These are phyloP conservation scores for Gracilinanus agilis DNA, from an alignment of 2,113 vertebrate species.

Conservation along the genomic window DNA sequence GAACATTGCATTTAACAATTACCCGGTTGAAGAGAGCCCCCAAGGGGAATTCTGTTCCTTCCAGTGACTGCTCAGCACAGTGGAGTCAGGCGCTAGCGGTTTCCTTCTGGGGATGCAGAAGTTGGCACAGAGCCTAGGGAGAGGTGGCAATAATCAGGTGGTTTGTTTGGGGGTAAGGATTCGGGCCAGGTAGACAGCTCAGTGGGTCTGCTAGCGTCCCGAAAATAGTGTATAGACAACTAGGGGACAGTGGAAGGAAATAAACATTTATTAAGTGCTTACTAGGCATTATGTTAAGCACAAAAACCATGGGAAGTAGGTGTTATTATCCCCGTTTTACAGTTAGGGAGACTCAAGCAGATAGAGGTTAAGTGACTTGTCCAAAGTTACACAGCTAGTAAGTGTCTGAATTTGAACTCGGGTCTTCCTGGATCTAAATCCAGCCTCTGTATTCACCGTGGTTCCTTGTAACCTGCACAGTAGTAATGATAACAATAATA, in stretches of 20 bases:
- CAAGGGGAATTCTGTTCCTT: background rate
- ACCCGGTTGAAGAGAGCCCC: background rate
- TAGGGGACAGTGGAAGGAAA: background rate
- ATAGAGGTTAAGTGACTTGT: background rate
- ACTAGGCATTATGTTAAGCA: background rate
- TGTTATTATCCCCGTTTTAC: background rate
- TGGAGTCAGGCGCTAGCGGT: background rate
- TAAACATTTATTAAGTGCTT: background rate
- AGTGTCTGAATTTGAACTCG: background rate
- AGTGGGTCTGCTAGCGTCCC: background rate
- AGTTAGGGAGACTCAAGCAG: background rate
- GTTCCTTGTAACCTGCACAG: background rate
- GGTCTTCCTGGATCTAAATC: background rate
- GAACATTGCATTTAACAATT: slow-evolving; percentile 5
- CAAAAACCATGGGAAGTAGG: background rate
- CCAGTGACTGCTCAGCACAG: background rate
- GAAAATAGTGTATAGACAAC: background rate
- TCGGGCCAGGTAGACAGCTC: background rate
- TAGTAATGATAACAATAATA: background rate
- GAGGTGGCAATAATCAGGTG: background rate
- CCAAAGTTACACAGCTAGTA: background rate
- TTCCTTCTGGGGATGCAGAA: background rate
- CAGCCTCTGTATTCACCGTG: background rate
- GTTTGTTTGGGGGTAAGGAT: background rate
- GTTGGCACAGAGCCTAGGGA: background rate